Evolutionary conservation across 1,140 invertebrate genomes (phyloP).

Genomic region (Oedothorax gibbosus): DNA sequence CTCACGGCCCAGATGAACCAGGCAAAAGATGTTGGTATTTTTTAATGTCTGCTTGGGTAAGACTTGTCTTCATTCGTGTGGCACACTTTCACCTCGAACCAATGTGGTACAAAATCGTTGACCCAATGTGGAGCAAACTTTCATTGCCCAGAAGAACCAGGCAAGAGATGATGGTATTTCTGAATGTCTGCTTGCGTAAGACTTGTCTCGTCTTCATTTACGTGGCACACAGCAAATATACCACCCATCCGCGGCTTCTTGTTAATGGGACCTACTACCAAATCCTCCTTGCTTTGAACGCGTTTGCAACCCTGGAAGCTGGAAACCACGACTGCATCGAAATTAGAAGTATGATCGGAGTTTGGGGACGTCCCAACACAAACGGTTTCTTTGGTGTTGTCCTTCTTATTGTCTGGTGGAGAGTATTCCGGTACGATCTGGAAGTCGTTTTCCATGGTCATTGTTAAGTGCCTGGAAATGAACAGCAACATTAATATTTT

Average conservation of each 20-base stretch:
- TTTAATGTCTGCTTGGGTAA: too few species aligned
- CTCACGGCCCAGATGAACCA: too few species aligned
- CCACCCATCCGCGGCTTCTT: neutral
- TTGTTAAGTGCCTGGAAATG: conserved; percentile 1
- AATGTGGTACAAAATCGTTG: too few species aligned
- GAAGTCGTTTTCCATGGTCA: conserved; percentile 31
- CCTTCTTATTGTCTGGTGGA: neutral
- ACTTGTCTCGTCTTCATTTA: conserved; percentile 63
- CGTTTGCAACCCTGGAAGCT: neutral
- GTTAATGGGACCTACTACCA: neutral
- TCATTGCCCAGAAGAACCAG: conserved; percentile 17
- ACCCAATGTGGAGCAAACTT: neutral
- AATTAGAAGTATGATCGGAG: neutral
- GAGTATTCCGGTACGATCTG: conserved; percentile 35
- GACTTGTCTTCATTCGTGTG: too few species aligned
- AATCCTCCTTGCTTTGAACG: neutral
- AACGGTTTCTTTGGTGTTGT: neutral
- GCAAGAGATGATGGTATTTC: conserved; percentile 49
- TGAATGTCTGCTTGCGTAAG: conserved; percentile 60
- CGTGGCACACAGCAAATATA: conserved; percentile 54
- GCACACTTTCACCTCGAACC: too few species aligned
- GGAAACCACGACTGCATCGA: neutral
- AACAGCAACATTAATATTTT: neutral
- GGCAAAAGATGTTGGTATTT: too few species aligned
- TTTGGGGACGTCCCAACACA: too few species aligned